phyloP scores from a whole-genome alignment of 2,113 vertebrate genomes.

The Salvator merianae region DNA sequence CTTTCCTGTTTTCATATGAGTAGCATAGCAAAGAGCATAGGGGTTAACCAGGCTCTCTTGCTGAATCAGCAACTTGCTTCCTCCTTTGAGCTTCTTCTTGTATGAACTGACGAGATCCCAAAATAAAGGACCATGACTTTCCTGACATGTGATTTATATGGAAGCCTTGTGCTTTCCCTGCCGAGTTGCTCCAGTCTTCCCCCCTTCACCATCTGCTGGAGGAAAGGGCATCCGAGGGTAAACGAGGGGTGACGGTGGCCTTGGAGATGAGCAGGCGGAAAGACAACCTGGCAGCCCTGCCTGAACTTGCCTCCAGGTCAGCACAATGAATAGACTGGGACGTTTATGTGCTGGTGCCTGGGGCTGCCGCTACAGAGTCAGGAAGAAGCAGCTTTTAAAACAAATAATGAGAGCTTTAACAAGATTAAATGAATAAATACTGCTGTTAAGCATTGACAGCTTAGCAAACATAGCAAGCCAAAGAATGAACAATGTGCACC shows the following conservation, averaged over 20 bases:
- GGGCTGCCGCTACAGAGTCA: conserved; percentile 19
- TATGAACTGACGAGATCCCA: neutral
- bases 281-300: conserved; percentile 8
- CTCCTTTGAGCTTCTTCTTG: neutral
- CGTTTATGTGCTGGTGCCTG: neutral
- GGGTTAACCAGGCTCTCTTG: neutral
- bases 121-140: neutral
- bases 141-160: neutral
- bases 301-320: conserved; percentile 38
- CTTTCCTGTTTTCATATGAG: neutral
- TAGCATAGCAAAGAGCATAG: neutral
- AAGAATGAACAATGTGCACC: neutral
- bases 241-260: neutral
- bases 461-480: conserved; percentile 37
- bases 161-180: neutral
- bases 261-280: neutral
- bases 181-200: neutral
- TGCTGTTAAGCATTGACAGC: conserved; percentile 10
- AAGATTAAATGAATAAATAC: conserved; percentile 24
- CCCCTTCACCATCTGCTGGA: neutral
- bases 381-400: conserved; percentile 40
- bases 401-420: conserved; percentile 44
- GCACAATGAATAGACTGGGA: conserved; percentile 14
- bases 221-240: neutral
- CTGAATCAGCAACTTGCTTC: neutral